Percentiles rank a stretch among this genome's conserved stretches.
Evolutionary conservation across 1,140 invertebrate species (phyloP).

Genomic region (Neodiprion virginianus): DNA sequence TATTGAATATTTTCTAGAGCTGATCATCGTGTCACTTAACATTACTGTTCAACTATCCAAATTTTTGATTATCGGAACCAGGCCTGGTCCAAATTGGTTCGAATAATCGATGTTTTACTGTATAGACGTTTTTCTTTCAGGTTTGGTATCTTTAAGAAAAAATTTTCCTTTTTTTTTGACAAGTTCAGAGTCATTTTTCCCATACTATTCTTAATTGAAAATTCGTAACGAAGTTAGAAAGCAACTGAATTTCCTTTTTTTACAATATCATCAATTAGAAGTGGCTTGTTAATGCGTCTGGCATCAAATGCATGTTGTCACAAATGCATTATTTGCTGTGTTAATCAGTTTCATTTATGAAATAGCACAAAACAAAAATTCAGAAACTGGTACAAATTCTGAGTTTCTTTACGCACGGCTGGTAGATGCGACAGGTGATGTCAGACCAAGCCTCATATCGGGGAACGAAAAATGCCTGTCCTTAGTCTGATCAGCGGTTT

Average conservation of each 20-base stretch:
- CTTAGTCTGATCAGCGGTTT: constrained; percentile 38
- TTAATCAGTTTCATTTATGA: neutral
- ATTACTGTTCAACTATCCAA: too few species aligned
- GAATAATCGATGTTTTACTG: too few species aligned
- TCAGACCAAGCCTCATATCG: constrained; percentile 47
- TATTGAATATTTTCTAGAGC: too few species aligned
- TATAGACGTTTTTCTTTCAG: too few species aligned
- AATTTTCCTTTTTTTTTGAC: too few species aligned
- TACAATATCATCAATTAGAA: constrained; percentile 7
- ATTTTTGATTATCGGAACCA: too few species aligned
- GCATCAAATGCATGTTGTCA: neutral
- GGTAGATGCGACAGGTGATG: constrained; percentile 46
- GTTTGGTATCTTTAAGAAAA: too few species aligned
- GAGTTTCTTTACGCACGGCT: constrained; percentile 41
- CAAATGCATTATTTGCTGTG: neutral
- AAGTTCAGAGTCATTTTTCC: too few species aligned
- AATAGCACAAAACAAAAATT: neutral
- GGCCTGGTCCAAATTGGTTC: too few species aligned
- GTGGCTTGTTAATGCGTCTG: neutral
- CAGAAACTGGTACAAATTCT: neutral
- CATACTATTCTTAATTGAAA: too few species aligned
- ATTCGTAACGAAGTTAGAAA: too few species aligned
- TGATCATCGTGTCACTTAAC: too few species aligned
- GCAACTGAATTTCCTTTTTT: neutral
- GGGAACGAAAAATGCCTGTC: constrained; percentile 47